Evolutionary conservation across 2,113 vertebrate genomes (phyloP).

Genomic region (Takifugu bimaculatus): DNA sequence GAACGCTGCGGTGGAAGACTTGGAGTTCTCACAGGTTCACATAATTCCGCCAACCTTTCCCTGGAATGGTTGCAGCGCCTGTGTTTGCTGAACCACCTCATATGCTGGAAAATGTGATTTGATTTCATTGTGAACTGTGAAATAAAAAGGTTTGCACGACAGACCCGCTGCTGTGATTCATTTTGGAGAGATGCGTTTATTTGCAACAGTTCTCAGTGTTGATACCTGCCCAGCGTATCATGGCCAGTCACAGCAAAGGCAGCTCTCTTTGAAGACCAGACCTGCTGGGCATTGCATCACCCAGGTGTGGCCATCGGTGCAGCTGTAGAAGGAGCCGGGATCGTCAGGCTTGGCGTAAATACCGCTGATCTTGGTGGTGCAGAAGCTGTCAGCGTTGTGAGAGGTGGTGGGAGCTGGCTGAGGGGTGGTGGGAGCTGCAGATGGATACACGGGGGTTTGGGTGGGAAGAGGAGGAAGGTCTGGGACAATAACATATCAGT

Average conservation of each 20-base stretch:
- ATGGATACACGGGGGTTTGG: background rate
- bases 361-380: constrained; percentile 40
- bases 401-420: background rate
- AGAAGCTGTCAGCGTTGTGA: constrained; percentile 38
- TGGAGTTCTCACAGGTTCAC: too few relatives aligned
- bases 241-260: constrained; percentile 63
- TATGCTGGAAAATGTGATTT: too few relatives aligned
- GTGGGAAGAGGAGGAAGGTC: constrained; percentile 30
- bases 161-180: too few relatives aligned
- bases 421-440: background rate
- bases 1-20: too few relatives aligned
- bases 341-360: constrained; percentile 49
- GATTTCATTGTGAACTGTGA: too few relatives aligned
- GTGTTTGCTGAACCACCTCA: too few relatives aligned
- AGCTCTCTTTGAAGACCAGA: constrained; percentile 50
- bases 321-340: constrained; percentile 49
- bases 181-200: too few relatives aligned
- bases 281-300: constrained; percentile 32
- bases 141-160: too few relatives aligned
- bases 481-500: background rate
- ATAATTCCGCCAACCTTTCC: too few relatives aligned
- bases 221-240: too few relatives aligned
- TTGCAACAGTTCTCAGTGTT: too few relatives aligned
- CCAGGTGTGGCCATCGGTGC: constrained; percentile 37
- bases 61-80: too few relatives aligned